phyloP scores from a whole-genome alignment of 2,797 vertebrate species.

The Melanotaenia nigrans region DNA sequence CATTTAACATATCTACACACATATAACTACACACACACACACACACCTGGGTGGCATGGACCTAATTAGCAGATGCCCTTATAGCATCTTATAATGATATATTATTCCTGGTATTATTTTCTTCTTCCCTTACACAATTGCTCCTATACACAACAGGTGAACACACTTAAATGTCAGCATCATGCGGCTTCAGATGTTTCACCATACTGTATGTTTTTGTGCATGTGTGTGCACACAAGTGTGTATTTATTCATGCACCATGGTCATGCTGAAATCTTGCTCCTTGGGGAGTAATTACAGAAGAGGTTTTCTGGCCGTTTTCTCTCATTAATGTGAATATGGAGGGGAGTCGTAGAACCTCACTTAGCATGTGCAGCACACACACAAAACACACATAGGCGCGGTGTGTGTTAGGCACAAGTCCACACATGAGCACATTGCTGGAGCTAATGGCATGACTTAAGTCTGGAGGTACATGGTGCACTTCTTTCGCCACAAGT shows the following conservation, averaged over 20 bases:
- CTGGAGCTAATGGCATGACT: constrained; percentile 51
- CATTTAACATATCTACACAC: constrained; percentile 19
- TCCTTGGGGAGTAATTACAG: constrained; percentile 82
- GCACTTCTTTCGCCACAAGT: constrained; percentile 61
- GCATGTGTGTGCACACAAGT: constrained; percentile 29
- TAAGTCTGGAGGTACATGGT: constrained; percentile 52
- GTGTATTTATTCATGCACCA: constrained; percentile 64
- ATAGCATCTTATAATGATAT: constrained; percentile 44
- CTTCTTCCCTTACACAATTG: constrained; percentile 17
- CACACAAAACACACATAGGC: constrained; percentile 32
- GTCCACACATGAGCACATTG: constrained; percentile 39
- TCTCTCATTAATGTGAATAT: constrained; percentile 76
- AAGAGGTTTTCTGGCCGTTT: constrained; percentile 72
- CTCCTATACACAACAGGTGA: constrained; percentile 63
- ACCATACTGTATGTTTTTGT: constrained; percentile 36
- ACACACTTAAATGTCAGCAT: constrained; percentile 71
- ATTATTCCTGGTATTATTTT: constrained; percentile 35
- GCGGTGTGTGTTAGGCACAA: constrained; percentile 30
- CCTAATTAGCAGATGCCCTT: constrained; percentile 61
- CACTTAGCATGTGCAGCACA: constrained; percentile 27
- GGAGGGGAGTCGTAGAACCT: constrained; percentile 53
- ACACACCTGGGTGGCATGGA: constrained; percentile 15
- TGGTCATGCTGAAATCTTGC: constrained; percentile 57
- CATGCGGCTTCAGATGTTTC: constrained; percentile 37
- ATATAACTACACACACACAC: constrained; percentile 12